A percentile compares a stretch with the other conserved stretches of the same genome.
These are phyloP conservation scores for Aphis gossypii DNA, from an alignment of 1,140 invertebrate genomes.

Conservation along the genomic window DNA sequence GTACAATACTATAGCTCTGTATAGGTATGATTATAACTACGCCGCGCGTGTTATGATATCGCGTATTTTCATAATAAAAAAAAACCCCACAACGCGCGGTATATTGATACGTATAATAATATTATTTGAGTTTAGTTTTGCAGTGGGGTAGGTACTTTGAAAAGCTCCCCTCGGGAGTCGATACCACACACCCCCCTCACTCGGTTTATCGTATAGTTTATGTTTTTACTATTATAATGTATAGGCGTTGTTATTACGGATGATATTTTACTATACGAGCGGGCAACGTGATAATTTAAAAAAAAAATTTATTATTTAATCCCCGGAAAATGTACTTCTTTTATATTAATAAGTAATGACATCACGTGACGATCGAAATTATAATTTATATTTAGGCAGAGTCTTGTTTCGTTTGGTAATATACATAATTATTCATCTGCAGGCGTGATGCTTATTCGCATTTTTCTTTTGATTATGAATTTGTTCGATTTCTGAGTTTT, in stretches of 20 bases:
- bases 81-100: neutral
- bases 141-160: neutral
- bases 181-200: neutral
- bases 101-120: neutral
- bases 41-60: neutral
- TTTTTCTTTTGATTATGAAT: neutral
- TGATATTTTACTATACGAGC: no score
- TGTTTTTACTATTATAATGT: neutral
- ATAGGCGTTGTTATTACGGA: neutral
- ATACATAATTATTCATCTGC: neutral
- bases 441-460: neutral
- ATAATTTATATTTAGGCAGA: neutral
- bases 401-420: neutral
- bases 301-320: neutral
- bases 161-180: no score
- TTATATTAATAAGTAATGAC: neutral
- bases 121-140: neutral
- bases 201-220: neutral
- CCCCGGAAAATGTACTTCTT: neutral
- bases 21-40: neutral
- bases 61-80: neutral
- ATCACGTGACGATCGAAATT: neutral
- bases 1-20: neutral
- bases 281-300: neutral
- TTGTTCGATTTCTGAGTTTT: no score